phyloP scores from a whole-genome alignment of 2,888 invertebrate species.

The Thumatha senex region DNA sequence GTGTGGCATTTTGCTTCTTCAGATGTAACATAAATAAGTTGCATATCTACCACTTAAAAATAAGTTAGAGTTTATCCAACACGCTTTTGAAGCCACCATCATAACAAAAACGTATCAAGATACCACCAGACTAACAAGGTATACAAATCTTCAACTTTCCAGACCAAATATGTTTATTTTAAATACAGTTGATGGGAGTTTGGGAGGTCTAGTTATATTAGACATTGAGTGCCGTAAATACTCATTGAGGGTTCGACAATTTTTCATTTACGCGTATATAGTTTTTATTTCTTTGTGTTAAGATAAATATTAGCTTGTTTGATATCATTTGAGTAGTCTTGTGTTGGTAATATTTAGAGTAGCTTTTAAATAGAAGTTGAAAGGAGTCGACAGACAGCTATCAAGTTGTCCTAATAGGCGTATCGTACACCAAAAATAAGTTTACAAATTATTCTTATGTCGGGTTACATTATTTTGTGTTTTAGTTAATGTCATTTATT shows the following conservation, averaged over 20 bases:
- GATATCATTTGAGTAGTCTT: not conserved
- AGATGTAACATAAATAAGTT: constrained; percentile 70
- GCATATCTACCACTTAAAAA: constrained; percentile 72
- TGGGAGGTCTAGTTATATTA: constrained; percentile 47
- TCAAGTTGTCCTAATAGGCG: constrained; percentile 81
- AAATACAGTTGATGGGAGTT: constrained; percentile 4
- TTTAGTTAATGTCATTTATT: constrained; percentile 29
- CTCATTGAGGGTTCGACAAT: constrained; percentile 50
- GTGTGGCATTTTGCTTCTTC: constrained; percentile 69
- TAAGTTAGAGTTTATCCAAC: constrained; percentile 65
- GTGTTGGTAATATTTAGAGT: constrained; percentile 39
- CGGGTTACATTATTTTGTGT: constrained; percentile 30
- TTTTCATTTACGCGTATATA: constrained; percentile 28
- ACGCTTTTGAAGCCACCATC: constrained; percentile 54
- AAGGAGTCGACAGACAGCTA: constrained; percentile 79
- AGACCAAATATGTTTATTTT: constrained; percentile 8
- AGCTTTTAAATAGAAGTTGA: constrained; percentile 81
- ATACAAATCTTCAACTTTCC: constrained; percentile 19
- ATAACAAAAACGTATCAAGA: constrained; percentile 59
- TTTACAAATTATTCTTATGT: constrained; percentile 71
- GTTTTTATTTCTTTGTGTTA: constrained; percentile 34
- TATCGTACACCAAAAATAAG: constrained; percentile 75
- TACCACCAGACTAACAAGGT: constrained; percentile 41
- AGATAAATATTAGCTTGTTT: constrained; percentile 38
- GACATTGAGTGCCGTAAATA: constrained; percentile 67